Conservation (phyloP, 2,888 invertebrate genomes). For the Malachius bipustulatus region DNA sequence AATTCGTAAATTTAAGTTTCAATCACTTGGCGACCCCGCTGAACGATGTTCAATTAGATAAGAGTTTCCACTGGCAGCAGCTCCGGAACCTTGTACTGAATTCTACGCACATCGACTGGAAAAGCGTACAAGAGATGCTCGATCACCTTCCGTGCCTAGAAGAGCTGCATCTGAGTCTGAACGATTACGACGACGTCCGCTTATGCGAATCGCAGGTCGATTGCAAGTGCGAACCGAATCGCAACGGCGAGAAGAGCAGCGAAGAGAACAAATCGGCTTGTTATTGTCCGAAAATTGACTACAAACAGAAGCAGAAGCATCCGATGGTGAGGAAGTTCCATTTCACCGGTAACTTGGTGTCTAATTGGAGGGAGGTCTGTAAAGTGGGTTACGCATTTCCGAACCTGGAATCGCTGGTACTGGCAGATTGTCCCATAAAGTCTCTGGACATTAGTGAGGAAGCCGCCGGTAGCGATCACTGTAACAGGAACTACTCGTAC, state of each 20-base stretch:
- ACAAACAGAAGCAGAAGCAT: conserved; percentile 39
- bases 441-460: conserved; percentile 36
- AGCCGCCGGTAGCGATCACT: conserved; percentile 15
- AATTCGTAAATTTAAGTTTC: conserved; percentile 86
- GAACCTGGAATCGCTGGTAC: conserved; percentile 67
- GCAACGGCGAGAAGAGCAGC: conserved; percentile 18
- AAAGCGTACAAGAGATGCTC: conserved; percentile 63
- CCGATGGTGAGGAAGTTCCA: conserved; percentile 65
- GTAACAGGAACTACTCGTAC: conserved; percentile 23
- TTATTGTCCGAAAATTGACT: conserved; percentile 24
- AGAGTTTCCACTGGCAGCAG: conserved; percentile 41
- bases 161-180: conserved; percentile 86
- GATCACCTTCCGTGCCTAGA: conserved; percentile 67
- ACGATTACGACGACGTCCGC: conserved; percentile 70
- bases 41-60: conserved; percentile 29
- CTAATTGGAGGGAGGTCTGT: conserved; percentile 70
- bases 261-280: conserved; percentile 21
- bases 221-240: conserved; percentile 17
- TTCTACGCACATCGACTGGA: conserved; percentile 79
- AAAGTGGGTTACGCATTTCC: conserved; percentile 81
- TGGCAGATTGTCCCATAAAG: conserved; percentile 73
- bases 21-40: conserved; percentile 68
- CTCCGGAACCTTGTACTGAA: conserved; percentile 74
- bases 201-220: conserved; percentile 40
- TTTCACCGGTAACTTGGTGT: conserved; percentile 79